Conservation (phyloP, 2,113 vertebrate species). For the Dermatemys mawii region DNA sequence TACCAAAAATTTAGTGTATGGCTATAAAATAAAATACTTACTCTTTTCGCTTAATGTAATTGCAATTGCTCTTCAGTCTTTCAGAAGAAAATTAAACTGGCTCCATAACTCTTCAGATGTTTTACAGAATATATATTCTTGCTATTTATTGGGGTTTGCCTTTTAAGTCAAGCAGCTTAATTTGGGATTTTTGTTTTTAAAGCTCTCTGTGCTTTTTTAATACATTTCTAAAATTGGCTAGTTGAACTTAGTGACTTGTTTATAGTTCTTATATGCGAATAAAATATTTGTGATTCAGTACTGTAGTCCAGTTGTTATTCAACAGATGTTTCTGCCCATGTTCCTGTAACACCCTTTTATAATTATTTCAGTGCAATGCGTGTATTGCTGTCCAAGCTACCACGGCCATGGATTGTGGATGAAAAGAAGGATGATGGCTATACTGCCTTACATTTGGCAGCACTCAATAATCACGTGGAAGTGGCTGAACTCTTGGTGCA, state of each 20-base stretch:
- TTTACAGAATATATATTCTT: neutral
- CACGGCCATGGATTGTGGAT: conserved; percentile 97
- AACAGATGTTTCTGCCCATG: neutral
- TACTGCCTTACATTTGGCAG: conserved; percentile 96
- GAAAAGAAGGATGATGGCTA: conserved; percentile 99
- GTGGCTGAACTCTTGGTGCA: conserved; percentile 97
- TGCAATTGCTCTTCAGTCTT: neutral
- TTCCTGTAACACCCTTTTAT: neutral
- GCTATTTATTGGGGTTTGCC: neutral
- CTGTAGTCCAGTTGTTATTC: neutral
- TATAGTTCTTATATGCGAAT: neutral
- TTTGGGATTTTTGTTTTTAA: neutral
- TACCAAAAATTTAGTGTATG: neutral
- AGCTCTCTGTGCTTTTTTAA: neutral
- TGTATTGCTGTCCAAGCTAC: conserved; percentile 95
- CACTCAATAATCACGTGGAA: conserved; percentile 99
- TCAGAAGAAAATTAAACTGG: neutral
- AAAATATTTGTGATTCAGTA: neutral
- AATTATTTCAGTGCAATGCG: conserved; percentile 92
- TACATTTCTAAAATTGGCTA: neutral
- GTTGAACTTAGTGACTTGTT: neutral
- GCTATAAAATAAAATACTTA: neutral
- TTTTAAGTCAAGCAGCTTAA: neutral
- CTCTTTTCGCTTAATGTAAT: neutral
- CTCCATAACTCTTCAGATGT: neutral